Percentiles rank a stretch among this genome's conserved stretches.
These are phyloP conservation scores for Podilymbus podiceps DNA, from an alignment of 2,113 vertebrate genomes.

Conservation along the genomic window DNA sequence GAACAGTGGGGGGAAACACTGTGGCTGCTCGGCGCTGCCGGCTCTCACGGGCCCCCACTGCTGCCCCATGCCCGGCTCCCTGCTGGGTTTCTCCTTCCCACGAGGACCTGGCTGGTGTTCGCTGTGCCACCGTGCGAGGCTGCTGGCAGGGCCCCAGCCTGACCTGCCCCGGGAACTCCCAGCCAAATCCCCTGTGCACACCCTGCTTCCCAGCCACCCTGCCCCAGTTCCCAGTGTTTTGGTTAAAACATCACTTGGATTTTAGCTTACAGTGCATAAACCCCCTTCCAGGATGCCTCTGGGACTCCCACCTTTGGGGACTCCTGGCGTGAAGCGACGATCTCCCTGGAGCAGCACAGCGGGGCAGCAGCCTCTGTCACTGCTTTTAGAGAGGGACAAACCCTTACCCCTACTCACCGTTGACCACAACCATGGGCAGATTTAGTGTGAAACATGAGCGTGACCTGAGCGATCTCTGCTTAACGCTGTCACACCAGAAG, in stretches of 20 bases:
- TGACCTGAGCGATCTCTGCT: background rate
- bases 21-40: accelerated
- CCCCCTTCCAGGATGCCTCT: background rate
- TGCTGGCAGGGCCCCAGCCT: background rate
- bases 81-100: background rate
- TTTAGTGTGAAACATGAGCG: background rate
- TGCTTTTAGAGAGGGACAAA: background rate
- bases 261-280: background rate
- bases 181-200: background rate
- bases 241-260: background rate
- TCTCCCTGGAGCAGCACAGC: background rate
- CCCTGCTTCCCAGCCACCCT: no score
- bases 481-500: background rate
- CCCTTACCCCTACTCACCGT: background rate
- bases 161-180: background rate
- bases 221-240: background rate
- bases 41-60: background rate
- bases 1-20: accelerated
- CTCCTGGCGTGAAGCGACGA: background rate
- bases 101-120: accelerated
- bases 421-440: background rate
- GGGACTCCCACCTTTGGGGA: background rate
- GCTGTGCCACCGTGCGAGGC: background rate
- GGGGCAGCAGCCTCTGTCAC: background rate
- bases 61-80: background rate